Evolutionary conservation across 1,140 invertebrate genomes (phyloP), one percentile per base, ranked within the genome.

Genomic region (Drosophila pruinosa): DNA sequence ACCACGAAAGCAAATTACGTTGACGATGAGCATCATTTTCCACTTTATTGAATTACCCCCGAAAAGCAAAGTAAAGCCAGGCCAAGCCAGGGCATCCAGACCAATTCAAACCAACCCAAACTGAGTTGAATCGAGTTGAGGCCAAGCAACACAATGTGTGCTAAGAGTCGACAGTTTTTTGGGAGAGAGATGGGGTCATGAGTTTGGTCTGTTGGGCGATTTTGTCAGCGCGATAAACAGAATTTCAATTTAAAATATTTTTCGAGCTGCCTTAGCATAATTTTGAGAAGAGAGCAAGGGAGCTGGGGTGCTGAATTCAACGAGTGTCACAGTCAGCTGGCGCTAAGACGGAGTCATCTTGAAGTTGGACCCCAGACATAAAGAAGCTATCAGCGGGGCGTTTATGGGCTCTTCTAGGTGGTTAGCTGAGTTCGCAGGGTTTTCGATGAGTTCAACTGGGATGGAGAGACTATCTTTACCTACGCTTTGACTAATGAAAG

Each of bases 161-260:
- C 58, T 34, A 12, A n/a, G 36, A 65, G 64, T 63, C 19, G 14
- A 1, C 12, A 45, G 19, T 15, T 31, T 24, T 24, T 36, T 38
- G 15, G 4, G 19, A 5, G 14, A 3, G 22, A 22, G 12, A 7
- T 4, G 12, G 31, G 26, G 48, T 12, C 22, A 14, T 64, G 34
- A 19, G 48, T 47, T 65, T 72, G 22, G 43, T 52, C 56, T 48
- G 68, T 62, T 48, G 41, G 34, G 54, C 41, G 79, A 82, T 83
- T 83, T 81, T 67, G 57, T 82, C 67, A 52, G 67, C 47, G 79
- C 68, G 82, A 86, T 86, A 86, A 86, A 86, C 83, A 86, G 82
- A 86, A 86, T 86, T 86, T 86, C 82, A 86, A 86, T 86, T 86
- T 86, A 86, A 86, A 86, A 86, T 86, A 88, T 73, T 75, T 72